Evolutionary conservation across 2,797 vertebrate genomes (phyloP), one percentile per base, ranked within the genome.

Genomic region (Myripristis murdjan): DNA sequence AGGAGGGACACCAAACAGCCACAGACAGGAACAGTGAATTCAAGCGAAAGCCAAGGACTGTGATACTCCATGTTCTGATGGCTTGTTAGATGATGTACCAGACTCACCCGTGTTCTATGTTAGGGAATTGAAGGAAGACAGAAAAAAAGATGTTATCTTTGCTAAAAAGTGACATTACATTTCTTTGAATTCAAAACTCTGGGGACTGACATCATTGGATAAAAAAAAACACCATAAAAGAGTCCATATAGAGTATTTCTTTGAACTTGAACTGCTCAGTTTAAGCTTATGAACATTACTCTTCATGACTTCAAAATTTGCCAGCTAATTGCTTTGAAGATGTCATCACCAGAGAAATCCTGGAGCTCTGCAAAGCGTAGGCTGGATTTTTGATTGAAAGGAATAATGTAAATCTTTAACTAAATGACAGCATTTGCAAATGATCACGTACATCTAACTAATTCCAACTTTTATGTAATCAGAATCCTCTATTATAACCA

Each of bases 361-460:
- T 37, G 35, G 2, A 14, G 35, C 35, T 37, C 35, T 23, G 43
- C 3, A 2, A 54, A 58, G 47, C 73, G 44, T 70, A 23, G 11
- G 58, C 41, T 26, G 12, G 22, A 64, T 72, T 73, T 73, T 44
- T 37, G 12, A 1, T 62, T 31, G 51, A 44, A 63, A 49, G 47
- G 74, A 62, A 72, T 70, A 71, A 81, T 81, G 60, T 76, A 79
- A 67, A 82, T 76, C 31, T 24, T 43, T 3, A 35, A 44, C 26
- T 53, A 52, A 67, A 70, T 64, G 15, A 15, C 10, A 20, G 15
- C 41, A 8, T 65, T 64, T 31, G 7, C 47, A 51, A 67, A 73
- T 12, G 58, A 16, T 58, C 43, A 41, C 23, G 61, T 11, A 43
- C 28, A 31, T 26, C 22, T 66, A n/a, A n/a, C n/a, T n/a, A n/a